Evolutionary conservation across 2,113 vertebrate species (phyloP), one percentile per base, ranked within the genome.

Genomic region (Hippocampus zosterae): DNA sequence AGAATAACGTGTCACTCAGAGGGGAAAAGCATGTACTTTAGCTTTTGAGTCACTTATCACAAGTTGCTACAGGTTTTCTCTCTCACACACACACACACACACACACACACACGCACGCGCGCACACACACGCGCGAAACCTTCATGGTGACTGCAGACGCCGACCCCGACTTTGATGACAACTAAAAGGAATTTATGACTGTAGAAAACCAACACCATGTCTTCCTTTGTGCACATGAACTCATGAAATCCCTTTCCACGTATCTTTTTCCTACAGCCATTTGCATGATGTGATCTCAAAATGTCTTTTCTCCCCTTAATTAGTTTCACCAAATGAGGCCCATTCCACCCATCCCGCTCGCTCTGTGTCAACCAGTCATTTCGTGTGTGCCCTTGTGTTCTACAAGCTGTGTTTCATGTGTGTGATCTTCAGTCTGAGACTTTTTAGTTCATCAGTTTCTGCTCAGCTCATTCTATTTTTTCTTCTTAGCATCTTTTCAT

Each of bases 251-350:
- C 23, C 27, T 60, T 60, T 60, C 8, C 27, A 29, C 8, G 27
- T 60, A 33, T 29, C 7, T 60, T 33, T 33, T 33, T 33, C 13
- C 57, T 18, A 19, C 56, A 59, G 29, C 12, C 27, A 60, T 60
- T 60, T 60, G 57, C 57, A 19, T 33, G 57, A 15, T 33, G 27
- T 60, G 57, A 60, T 60, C 57, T 60, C 15, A 60, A 59, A 59
- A 59, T 60, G 27, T 33, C 27, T 33, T 0, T 60, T 60, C 27
- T 18, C 27, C 57, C 27, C 27, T 3, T 8, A 60, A 60, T 60
- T 33, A 33, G 57, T 29, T 60, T 60, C 57, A 19, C 57, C 57
- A 60, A 18, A 60, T 33, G 13, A 18, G 57, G 16, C 15, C 27
- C 27, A 33, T 60, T 60, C 2, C 25, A 59, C 56, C 25, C 25